Evolutionary conservation across 2,888 invertebrate species (phyloP).

Genomic region (Didymodactylos carnosus): DNA sequence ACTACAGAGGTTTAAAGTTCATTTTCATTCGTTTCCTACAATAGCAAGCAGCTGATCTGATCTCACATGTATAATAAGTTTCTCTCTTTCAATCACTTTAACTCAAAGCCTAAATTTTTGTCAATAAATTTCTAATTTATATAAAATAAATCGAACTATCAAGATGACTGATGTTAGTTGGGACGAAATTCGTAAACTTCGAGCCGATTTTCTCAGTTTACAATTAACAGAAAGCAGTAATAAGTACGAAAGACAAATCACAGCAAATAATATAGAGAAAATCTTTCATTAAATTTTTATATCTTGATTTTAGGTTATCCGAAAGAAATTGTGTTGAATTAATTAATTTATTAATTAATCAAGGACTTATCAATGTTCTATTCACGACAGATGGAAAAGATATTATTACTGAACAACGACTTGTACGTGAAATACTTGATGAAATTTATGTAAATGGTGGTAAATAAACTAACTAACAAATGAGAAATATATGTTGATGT

Average conservation of each 20-base stretch:
- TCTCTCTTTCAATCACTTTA: not conserved
- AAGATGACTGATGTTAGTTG: not conserved
- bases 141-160: not conserved
- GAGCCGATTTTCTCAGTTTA: not conserved
- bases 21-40: too few species aligned
- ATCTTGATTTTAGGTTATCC: constrained; percentile 67
- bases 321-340: constrained; percentile 93
- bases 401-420: constrained; percentile 74
- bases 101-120: not conserved
- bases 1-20: too few species aligned
- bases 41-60: too few species aligned
- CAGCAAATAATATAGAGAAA: too few species aligned
- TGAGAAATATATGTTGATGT: not conserved
- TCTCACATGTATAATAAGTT: too few species aligned
- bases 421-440: constrained; percentile 68
- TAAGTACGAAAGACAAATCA: not conserved
- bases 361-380: constrained; percentile 66
- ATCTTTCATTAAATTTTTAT: too few species aligned
- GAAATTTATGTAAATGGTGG: constrained; percentile 64
- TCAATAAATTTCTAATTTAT: not conserved
- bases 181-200: not conserved
- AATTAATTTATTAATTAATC: constrained; percentile 60
- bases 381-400: constrained; percentile 82
- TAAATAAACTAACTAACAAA: too few species aligned
- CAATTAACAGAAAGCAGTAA: not conserved